Evolutionary conservation across 2,888 invertebrate genomes (phyloP), one percentile per base, ranked within the genome.

Genomic region (Alentia gelatinosa): DNA sequence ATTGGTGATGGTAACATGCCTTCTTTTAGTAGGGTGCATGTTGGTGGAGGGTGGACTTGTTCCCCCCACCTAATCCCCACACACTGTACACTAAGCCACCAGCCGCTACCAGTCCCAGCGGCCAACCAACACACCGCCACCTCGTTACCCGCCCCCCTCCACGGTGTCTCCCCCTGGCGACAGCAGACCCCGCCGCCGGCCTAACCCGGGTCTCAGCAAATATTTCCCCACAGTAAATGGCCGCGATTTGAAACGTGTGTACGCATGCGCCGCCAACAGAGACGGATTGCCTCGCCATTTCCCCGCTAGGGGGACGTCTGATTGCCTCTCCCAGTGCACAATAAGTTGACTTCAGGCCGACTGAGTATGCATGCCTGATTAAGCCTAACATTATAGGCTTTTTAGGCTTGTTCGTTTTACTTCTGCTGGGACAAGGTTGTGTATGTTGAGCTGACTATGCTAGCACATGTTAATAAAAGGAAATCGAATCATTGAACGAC

Each of bases 161-260:
- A 15, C 74, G 30, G 30, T 33, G 30, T 33, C 26, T 33, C 19
- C 33, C 74, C 74, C 74, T 33, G 74, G 26, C 26, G 23, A 33
- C 26, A 30, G 74, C 74, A 74, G 1, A 19, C 79, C 79, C 79
- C 35, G 19, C 30, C 68, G 1, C 5, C 68, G 0, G 12, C 19
- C 37, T 12, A n/a, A 33, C 12, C 47, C 15, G 23, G 12, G 86
- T 30, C 86, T 47, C 47, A 15, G 86, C 50, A 86, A 86, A 86
- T 86, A 86, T 86, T 86, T 86, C 35, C 86, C 23, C 42, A 47
- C 86, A 42, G 47, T 50, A 79, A 50, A 86, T 86, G 42, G 50
- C 47, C 9, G 47, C 86, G 86, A 86, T 86, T 86, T 86, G 86
- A 86, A 86, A 86, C 86, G 86, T 86, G 86, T 50, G 42, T 86